Conservation (phyloP, 2,797 vertebrate species). For the Rhabdomys pumilio region DNA sequence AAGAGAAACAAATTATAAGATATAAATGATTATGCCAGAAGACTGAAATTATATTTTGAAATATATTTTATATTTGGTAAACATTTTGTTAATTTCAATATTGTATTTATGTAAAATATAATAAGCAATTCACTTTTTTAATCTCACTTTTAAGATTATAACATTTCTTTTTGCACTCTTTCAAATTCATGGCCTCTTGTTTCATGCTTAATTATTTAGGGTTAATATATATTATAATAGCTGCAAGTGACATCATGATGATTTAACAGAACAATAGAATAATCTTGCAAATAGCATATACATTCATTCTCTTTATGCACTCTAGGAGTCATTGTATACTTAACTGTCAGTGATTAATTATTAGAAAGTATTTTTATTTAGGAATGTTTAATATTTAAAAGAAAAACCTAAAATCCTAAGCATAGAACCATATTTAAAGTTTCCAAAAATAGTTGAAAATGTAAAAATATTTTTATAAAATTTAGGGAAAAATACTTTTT, state of each 20-base stretch:
- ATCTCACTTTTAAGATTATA: background rate
- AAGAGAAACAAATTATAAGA: background rate
- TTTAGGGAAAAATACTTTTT: background rate
- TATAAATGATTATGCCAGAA: background rate
- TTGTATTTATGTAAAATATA: background rate
- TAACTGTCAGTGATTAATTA: background rate
- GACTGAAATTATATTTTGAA: background rate
- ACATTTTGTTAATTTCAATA: background rate
- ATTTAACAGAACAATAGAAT: background rate
- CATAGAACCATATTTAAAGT: background rate
- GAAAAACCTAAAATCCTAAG: background rate
- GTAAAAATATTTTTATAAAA: background rate
- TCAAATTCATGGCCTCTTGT: background rate
- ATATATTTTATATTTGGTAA: background rate
- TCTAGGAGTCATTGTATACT: background rate
- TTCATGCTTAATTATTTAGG: background rate
- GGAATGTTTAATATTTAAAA: background rate
- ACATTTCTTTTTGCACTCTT: background rate
- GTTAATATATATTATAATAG: background rate
- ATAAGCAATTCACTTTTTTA: background rate
- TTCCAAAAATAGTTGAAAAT: background rate
- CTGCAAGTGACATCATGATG: accelerated
- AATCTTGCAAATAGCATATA: background rate
- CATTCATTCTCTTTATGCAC: background rate
- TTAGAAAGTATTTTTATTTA: background rate